These are phyloP conservation scores for Thomomys bottae DNA, from an alignment of 2,113 vertebrate genomes.

Conservation along the genomic window DNA sequence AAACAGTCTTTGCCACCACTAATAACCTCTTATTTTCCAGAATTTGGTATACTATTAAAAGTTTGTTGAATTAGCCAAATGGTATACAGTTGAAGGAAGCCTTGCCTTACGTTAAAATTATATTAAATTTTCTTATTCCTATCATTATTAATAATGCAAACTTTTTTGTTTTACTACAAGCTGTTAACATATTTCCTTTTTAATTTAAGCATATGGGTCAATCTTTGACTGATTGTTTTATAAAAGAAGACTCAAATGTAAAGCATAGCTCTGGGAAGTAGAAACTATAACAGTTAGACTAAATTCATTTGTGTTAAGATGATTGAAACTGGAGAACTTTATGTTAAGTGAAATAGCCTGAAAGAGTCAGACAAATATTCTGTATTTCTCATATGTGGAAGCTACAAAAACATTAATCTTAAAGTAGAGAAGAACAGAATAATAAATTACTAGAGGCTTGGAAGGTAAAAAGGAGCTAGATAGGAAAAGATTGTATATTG, in stretches of 20 bases:
- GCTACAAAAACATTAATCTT: not conserved
- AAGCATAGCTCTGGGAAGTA: constrained; percentile 28
- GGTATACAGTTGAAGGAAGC: not conserved
- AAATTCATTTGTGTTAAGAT: not conserved
- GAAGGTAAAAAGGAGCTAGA: not conserved
- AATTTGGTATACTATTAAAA: not conserved
- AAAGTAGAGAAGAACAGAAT: not conserved
- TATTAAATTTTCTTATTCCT: not conserved
- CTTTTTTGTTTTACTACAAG: constrained; percentile 13
- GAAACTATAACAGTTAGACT: not conserved
- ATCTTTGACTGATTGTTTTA: not conserved
- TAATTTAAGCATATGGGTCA: constrained; percentile 35
- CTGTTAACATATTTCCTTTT: constrained; percentile 21
- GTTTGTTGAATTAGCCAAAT: not conserved
- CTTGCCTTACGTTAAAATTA: not conserved
- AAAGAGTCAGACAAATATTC: not conserved
- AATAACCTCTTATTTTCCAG: not conserved
- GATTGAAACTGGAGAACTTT: not conserved
- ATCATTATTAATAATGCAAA: constrained; percentile 52
- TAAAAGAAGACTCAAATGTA: constrained; percentile 34
- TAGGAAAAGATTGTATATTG: not conserved
- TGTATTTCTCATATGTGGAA: not conserved
- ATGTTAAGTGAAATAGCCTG: not conserved
- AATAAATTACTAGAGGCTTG: not conserved
- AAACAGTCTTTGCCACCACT: not conserved